These are phyloP conservation scores for Gasterosteus aculeatus DNA, from an alignment of 2,113 vertebrate species.

Conservation along the genomic window DNA sequence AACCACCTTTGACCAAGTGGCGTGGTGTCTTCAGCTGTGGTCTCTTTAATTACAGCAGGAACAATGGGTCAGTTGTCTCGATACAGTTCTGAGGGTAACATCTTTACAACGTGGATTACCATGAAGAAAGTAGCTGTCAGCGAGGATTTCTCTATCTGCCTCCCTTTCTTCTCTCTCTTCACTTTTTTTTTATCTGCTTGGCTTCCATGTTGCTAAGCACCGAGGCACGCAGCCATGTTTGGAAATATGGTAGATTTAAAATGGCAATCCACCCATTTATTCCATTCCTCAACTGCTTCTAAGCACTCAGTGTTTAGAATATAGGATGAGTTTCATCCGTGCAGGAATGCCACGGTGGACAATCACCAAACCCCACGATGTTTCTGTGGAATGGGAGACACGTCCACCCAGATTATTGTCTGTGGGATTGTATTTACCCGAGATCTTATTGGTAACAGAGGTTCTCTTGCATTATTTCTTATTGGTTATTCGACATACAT, in stretches of 20 bases:
- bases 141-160: conserved; percentile 79
- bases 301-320: conserved; percentile 75
- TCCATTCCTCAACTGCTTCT: conserved; percentile 76
- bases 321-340: conserved; percentile 45
- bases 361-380: conserved; percentile 21
- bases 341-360: conserved; percentile 25
- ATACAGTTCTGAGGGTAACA: conserved; percentile 75
- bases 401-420: conserved; percentile 38
- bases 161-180: conserved; percentile 18
- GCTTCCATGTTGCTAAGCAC: conserved; percentile 81
- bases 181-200: conserved; percentile 59
- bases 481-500: conserved; percentile 2
- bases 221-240: conserved; percentile 79
- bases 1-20: conserved; percentile 64
- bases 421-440: conserved; percentile 11
- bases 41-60: conserved; percentile 83
- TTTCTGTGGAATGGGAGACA: conserved; percentile 15
- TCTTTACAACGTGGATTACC: conserved; percentile 81
- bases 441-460: conserved; percentile 44
- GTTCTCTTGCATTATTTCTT: background rate
- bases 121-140: conserved; percentile 83
- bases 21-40: conserved; percentile 79
- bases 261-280: conserved; percentile 85
- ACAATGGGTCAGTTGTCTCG: conserved; percentile 86
- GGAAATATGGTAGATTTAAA: conserved; percentile 73